Base-by-base conservation (phyloP, 2,113 vertebrate genomes). In the Ictalurus furcatus region DNA sequence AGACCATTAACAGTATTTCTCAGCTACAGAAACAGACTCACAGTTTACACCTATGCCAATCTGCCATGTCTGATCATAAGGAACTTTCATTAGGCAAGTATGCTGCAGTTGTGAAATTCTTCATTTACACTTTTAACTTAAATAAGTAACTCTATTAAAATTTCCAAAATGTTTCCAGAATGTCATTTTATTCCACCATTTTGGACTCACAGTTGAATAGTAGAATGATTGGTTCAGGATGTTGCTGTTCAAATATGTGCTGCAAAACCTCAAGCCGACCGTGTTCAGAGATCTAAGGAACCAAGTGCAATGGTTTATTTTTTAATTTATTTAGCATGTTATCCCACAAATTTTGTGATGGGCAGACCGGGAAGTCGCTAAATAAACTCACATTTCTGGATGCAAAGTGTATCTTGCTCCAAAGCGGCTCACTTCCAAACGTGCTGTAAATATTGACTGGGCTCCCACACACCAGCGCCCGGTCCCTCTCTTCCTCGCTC, bases 391-490 rank as follows among this genome's bases (percentile, higher is more conserved):
- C 58, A 58, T 58, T 87, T 85, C 80, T 86, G 91, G 85, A 87
- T 17, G 30, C 30, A 81, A 69, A 92, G 94, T 93, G 94, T 89
- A 88, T 92, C 85, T 44, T 65, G 21, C 91, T 89, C 87, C 93
- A 91, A 94, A 93, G 91, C 90, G 87, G 90, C 79, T 93, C 91
- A 87, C 92, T 95, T 93, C 91, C 91, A 91, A 92, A 93, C 92
- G 91, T 58, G 94, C 91, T 91, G 93, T 94, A 96, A 96, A 95
- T 95, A 96, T 94, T 96, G 95, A 94, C 94, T 86, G 89, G 88
- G 93, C 84, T 92, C 92, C 92, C 85, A 86, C 80, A 86, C 85
- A 74, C 88, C 34, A 89, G 85, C 37, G 63, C 58, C 56, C 40
- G 73, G 73, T 86, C 90, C 93, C 89, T 91, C 76, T 90, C 94